Base-by-base conservation (phyloP, 2,797 vertebrate species). In the Catharus ustulatus region DNA sequence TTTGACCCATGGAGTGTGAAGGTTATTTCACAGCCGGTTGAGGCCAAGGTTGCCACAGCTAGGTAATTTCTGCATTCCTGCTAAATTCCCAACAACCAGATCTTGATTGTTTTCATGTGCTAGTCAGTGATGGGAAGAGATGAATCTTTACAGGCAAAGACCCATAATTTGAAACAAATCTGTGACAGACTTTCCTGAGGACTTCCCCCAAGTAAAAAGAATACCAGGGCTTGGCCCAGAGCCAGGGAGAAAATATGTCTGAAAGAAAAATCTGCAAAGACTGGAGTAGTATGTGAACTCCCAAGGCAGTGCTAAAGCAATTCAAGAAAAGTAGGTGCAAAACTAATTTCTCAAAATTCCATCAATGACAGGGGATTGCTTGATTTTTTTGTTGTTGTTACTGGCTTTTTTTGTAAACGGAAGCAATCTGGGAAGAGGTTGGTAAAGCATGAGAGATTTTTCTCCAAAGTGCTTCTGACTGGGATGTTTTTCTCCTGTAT, bases 121-220 rank as follows among this genome's bases (percentile, higher is more conserved):
- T 75, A 58, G 61, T 66, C 48, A 49, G 57, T 6, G 14, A 77
- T 74, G 68, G 74, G 71, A 93, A 93, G 77, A 84, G 61, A 84
- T 79, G 14, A 80, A 74, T 89, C 77, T 84, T 94, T 64, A 67
- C 52, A 88, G 71, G 71, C 48, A 17, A 86, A 91, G 80, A 51
- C 89, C 59, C 38, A 5, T 78, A 71, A 83, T 93, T 94, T 0
- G 3, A 92, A 77, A 69, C 34, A 63, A 81, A 89, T 82, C 32
- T 74, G 63, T 73, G 57, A 49, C 80, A 88, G 83, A 71, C 61
- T 89, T 91, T 83, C 45, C 89, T 71, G 76, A 95, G 66, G 94
- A 95, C 85, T 94, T 96, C 75, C 71, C 87, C 85, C 57, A 88
- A 81, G 83, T 93, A 64, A 91, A 90, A 95, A 76, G 87, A 79